Conservation (phyloP, 2,888 invertebrate species). For the Tetragonula carbonaria region DNA sequence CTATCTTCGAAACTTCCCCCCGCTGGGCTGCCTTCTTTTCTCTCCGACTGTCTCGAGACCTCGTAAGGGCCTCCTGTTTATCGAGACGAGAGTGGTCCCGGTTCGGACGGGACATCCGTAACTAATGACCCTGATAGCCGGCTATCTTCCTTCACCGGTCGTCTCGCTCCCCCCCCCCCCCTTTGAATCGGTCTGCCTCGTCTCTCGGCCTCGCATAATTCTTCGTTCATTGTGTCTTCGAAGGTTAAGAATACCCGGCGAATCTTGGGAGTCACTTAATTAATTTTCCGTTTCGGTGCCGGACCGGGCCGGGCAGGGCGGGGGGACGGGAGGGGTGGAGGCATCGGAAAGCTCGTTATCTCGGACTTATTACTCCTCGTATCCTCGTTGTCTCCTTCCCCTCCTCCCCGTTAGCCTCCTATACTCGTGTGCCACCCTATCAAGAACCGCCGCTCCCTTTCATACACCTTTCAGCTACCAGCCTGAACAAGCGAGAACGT, state of each 20-base stretch:
- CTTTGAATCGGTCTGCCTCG: constrained; percentile 28
- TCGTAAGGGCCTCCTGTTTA: constrained; percentile 75
- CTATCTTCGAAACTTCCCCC: constrained; percentile 53
- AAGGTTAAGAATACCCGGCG: constrained; percentile 77
- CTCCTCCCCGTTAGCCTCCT: not conserved
- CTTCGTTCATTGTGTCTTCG: constrained; percentile 74
- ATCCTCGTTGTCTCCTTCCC: constrained; percentile 61
- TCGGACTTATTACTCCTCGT: constrained; percentile 74
- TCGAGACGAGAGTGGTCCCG: constrained; percentile 81
- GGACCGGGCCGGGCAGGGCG: not conserved
- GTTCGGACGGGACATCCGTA: constrained; percentile 82
- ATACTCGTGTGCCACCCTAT: constrained; percentile 27
- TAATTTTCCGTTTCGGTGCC: constrained; percentile 79
- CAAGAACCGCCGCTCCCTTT: constrained; percentile 47
- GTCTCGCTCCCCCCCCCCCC: constrained; percentile 41
- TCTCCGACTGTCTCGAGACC: constrained; percentile 57
- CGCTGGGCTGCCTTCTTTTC: constrained; percentile 65
- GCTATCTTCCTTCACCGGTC: constrained; percentile 66
- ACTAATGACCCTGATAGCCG: constrained; percentile 83
- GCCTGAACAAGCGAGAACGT: constrained; percentile 45
- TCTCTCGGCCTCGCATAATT: constrained; percentile 62
- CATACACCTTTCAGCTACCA: constrained; percentile 66
- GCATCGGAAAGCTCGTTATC: constrained; percentile 78
- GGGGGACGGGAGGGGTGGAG: constrained; percentile 30
- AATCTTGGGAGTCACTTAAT: constrained; percentile 78